Evolutionary conservation across 2,888 invertebrate genomes (phyloP).

Genomic region (Sphaeridia pumilis): DNA sequence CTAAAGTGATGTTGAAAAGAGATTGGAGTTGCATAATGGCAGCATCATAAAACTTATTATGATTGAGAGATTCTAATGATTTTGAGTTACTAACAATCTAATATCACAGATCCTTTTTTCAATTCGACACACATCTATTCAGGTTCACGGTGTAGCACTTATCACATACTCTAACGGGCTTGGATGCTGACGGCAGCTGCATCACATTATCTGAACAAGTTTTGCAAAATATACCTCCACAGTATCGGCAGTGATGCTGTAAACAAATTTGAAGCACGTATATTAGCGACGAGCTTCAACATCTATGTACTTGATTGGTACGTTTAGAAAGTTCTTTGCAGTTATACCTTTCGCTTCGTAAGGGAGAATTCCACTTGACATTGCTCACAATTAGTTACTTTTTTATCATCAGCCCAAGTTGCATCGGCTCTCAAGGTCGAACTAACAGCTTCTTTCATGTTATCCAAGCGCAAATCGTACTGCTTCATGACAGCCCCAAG

Average conservation of each 20-base stretch:
- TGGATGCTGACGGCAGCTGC: conserved; percentile 62
- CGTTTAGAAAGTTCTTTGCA: too few species aligned
- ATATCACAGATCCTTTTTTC: neutral
- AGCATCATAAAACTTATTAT: neutral
- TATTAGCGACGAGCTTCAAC: too few species aligned
- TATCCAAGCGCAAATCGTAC: conserved; percentile 77
- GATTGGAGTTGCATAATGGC: too few species aligned
- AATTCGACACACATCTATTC: conserved; percentile 44
- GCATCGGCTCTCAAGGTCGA: conserved; percentile 41
- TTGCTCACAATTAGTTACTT: conserved; percentile 65
- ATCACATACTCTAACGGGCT: conserved; percentile 91
- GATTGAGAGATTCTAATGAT: neutral
- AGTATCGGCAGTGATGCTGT: conserved; percentile 91
- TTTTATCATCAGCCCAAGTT: conserved; percentile 72
- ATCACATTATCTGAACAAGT: conserved; percentile 85
- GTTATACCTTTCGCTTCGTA: conserved; percentile 48
- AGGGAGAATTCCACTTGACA: conserved; percentile 86
- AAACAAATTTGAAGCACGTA: too few species aligned
- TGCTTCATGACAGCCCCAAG: conserved; percentile 80
- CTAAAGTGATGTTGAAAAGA: too few species aligned
- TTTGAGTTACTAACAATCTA: too few species aligned
- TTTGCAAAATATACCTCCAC: conserved; percentile 90
- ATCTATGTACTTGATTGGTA: too few species aligned
- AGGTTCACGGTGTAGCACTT: conserved; percentile 57
- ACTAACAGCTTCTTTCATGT: conserved; percentile 62